Base-by-base conservation (phyloP, 2,113 vertebrate genomes). In the Vanacampus margaritifer region DNA sequence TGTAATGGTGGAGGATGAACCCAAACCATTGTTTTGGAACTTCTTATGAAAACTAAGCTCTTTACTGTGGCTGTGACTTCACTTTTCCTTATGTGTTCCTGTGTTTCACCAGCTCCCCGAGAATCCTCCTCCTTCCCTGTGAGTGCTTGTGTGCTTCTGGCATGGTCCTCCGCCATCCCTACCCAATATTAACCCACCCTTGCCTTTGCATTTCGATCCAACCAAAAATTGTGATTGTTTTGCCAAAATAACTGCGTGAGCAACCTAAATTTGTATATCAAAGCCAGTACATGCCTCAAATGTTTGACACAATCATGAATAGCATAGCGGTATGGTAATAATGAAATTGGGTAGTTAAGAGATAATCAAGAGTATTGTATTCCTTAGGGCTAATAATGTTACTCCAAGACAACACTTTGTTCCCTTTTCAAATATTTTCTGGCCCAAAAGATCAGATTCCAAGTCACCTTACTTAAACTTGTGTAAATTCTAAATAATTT, bases 21-120 rank as follows among this genome's bases (percentile, higher is more conserved):
- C 37, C 46, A 50, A 73, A 64, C 71, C 68, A 77, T 62, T 74
- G 35, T 67, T 45, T 72, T 74, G 65, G 56, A 79, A 66, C 23
- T 26, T 19, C 5, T 43, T 26, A 37, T 65, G 62, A 75, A 78
- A 76, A 56, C 46, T 4, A 6, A n/a, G 28, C 26, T 53, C 24
- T 28, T 57, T 28, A 57, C 54, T 28, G 26, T 24, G 51, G 23
- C 23, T 12, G 21, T 54, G 51, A 54, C 51, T 54, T 54, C 10
- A 24, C 23, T 54, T 54, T 54, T 54, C 51, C 45, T 46, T 46
- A 24, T 7, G 26, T 28, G 54, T 28, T 57, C 54, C 23, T 16
- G 24, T 32, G 54, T 28, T 57, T 13, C 26, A 13, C 23, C 54
- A 57, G 28, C 12, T 28, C 54, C 54, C 26, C 14, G 6, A 32